These are phyloP conservation scores for Sycobia sp. DNA, from an alignment of 1,140 invertebrate genomes.

Conservation along the genomic window DNA sequence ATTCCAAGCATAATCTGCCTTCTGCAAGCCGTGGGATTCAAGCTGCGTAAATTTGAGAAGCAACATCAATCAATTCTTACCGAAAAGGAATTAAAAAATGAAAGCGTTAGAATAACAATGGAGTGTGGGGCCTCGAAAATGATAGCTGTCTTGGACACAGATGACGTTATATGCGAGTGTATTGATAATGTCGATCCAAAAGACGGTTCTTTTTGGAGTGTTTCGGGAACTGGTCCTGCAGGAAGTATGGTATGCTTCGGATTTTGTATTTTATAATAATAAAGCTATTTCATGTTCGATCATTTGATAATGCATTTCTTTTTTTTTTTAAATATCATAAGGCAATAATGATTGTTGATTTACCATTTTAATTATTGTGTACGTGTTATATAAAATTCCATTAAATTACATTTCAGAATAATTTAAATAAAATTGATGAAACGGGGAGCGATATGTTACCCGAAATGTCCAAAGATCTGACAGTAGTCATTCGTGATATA, in stretches of 20 bases:
- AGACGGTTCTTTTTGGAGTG: constrained; percentile 50
- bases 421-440: constrained; percentile 47
- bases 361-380: too few species aligned
- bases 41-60: constrained; percentile 47
- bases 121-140: constrained; percentile 51
- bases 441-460: constrained; percentile 52
- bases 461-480: constrained; percentile 41
- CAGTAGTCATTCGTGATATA: constrained; percentile 41
- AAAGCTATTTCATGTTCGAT: too few species aligned
- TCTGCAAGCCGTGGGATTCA: constrained; percentile 48
- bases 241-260: constrained; percentile 31
- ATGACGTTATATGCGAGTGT: constrained; percentile 47
- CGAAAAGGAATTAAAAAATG: constrained; percentile 18
- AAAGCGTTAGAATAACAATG: constrained; percentile 41
- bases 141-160: constrained; percentile 48
- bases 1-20: constrained; percentile 42
- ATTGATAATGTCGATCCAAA: constrained; percentile 41
- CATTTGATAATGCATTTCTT: too few species aligned
- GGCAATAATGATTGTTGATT: too few species aligned
- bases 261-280: neutral
- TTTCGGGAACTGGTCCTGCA: constrained; percentile 44
- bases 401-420: constrained; percentile 35
- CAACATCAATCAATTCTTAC: constrained; percentile 12
- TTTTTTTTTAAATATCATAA: too few species aligned
- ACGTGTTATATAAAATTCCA: too few species aligned